Evolutionary conservation across 2,797 vertebrate genomes (phyloP).

Genomic region (Alca torda): DNA sequence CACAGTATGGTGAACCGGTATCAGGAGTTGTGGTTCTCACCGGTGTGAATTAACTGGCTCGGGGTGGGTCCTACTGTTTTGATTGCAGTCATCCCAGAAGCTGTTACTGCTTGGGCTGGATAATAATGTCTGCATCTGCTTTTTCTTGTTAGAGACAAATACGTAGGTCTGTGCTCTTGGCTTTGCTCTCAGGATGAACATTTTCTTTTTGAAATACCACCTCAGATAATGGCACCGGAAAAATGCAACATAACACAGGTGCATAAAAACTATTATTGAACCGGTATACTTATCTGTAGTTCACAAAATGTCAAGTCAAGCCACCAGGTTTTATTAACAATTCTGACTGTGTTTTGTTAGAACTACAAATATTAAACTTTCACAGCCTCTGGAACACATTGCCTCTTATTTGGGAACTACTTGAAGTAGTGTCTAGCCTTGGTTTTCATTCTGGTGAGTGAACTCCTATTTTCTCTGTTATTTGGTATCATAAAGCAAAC

Average conservation of each 20-base stretch:
- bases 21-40: not conserved
- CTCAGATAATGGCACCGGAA: not conserved
- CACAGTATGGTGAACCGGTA: not conserved
- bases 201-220: conserved; percentile 14
- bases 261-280: conserved; percentile 34
- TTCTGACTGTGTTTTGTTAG: conserved; percentile 45
- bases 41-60: not conserved
- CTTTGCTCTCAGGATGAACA: not conserved
- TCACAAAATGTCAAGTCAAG: conserved; percentile 49
- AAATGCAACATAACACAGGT: conserved; percentile 9
- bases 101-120: not conserved
- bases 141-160: not conserved
- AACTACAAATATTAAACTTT: conserved; percentile 56
- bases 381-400: not conserved
- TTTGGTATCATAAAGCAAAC: conserved; percentile 49
- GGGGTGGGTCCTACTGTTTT: not conserved
- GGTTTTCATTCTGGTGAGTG: conserved; percentile 26
- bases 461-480: conserved; percentile 21
- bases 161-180: not conserved
- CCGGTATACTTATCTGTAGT: not conserved
- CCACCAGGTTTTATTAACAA: conserved; percentile 37
- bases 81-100: not conserved
- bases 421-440: conserved; percentile 15
- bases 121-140: not conserved
- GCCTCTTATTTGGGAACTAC: conserved; percentile 15